Evolutionary conservation across 2,113 vertebrate species (phyloP).

Genomic region (Herpetotheres cachinnans): DNA sequence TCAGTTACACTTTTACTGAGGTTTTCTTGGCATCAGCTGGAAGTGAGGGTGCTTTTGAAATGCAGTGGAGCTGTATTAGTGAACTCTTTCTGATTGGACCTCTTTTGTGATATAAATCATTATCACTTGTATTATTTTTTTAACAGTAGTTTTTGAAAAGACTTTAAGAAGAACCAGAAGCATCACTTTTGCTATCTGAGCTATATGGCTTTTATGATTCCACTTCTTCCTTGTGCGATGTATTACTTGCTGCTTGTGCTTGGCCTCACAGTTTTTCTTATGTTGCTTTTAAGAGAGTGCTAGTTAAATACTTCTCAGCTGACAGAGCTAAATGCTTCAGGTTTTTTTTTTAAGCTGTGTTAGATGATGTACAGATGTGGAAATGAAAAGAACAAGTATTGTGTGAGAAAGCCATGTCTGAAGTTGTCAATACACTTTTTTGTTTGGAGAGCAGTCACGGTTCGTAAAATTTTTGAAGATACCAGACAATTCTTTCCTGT

Average conservation of each 20-base stretch:
- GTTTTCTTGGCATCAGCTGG: neutral
- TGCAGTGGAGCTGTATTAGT: neutral
- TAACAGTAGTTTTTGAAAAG: neutral
- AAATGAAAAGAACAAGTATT: slow-evolving; percentile 2
- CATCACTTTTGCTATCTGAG: neutral
- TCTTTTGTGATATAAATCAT: neutral
- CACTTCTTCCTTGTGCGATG: neutral
- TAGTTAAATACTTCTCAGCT: slow-evolving; percentile 16
- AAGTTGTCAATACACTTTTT: neutral
- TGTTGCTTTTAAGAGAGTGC: neutral
- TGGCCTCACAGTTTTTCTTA: neutral
- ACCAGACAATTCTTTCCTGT: neutral
- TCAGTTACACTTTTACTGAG: neutral
- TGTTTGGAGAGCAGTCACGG: neutral
- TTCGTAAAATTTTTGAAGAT: neutral
- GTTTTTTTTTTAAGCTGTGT: neutral
- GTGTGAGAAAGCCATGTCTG: neutral
- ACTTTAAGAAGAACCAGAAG: neutral
- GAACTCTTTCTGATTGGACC: neutral
- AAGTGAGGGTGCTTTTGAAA: neutral
- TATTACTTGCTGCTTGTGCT: neutral
- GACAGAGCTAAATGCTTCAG: neutral
- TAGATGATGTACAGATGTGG: slow-evolving; percentile 37
- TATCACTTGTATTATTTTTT: neutral
- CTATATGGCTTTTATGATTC: neutral